These are phyloP conservation scores for Macrosiphum euphorbiae DNA, from an alignment of 2,888 invertebrate species.

Conservation along the genomic window DNA sequence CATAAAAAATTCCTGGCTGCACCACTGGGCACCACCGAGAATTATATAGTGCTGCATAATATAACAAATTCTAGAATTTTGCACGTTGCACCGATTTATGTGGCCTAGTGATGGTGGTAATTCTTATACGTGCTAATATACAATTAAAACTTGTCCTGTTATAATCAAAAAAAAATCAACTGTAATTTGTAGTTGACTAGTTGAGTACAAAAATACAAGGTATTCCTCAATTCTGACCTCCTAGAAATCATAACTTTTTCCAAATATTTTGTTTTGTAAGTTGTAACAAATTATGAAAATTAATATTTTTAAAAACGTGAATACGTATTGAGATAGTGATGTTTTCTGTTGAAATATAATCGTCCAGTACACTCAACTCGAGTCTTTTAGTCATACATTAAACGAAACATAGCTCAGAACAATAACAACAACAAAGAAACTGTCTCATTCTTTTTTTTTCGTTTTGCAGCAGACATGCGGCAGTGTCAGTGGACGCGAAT, in stretches of 20 bases:
- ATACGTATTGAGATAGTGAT: not conserved
- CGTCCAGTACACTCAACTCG: not conserved
- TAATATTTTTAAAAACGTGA: not conserved
- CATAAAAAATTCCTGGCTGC: too few relatives aligned
- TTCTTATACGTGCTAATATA: not conserved
- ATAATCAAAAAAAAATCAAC: not conserved
- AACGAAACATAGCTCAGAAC: not conserved
- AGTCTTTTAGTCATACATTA: not conserved
- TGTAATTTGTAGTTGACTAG: not conserved
- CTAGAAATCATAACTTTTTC: not conserved
- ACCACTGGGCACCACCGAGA: not conserved
- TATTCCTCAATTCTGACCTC: not conserved
- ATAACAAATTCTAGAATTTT: not conserved
- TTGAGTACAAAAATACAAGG: not conserved
- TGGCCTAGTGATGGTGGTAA: not conserved
- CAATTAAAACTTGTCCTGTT: not conserved
- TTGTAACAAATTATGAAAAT: not conserved
- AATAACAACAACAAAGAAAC: not conserved
- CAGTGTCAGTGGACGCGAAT: constrained; percentile 51
- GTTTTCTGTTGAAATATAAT: not conserved
- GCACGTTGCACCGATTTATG: not conserved
- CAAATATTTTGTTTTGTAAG: not conserved
- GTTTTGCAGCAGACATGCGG: constrained; percentile 52
- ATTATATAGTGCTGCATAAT: not conserved
- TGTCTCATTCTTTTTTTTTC: not conserved